Conservation (phyloP, 2,797 vertebrate genomes). For the Brachyrhaphis roseni region DNA sequence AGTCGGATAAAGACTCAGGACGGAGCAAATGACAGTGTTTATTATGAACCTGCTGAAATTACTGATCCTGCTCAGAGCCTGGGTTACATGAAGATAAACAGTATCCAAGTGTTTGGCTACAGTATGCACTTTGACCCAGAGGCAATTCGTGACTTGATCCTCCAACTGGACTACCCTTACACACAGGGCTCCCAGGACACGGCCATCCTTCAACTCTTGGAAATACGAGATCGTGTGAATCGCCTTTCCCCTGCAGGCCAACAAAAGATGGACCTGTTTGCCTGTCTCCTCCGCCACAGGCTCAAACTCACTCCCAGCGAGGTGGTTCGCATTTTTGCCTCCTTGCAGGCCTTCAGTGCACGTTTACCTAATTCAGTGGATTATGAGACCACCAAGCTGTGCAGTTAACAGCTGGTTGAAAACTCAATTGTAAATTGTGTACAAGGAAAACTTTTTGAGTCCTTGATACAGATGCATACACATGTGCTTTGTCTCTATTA, state of each 20-base stretch:
- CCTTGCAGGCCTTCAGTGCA: slow-evolving; percentile 92
- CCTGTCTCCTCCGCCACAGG: slow-evolving; percentile 93
- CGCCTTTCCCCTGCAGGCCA: slow-evolving; percentile 92
- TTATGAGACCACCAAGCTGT: slow-evolving; percentile 96
- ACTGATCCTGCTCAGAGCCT: slow-evolving; percentile 91
- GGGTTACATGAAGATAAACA: slow-evolving; percentile 98
- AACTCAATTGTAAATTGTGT: slow-evolving; percentile 21
- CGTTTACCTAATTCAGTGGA: slow-evolving; percentile 94
- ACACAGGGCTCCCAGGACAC: slow-evolving; percentile 97
- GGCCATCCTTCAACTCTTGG: slow-evolving; percentile 92
- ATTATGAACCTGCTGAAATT: slow-evolving; percentile 93
- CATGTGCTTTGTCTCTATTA: slow-evolving; percentile 44
- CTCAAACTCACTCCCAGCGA: slow-evolving; percentile 95
- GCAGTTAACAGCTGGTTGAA: slow-evolving; percentile 88
- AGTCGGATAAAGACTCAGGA: slow-evolving; percentile 90
- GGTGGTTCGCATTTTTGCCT: slow-evolving; percentile 92
- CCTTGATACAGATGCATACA: slow-evolving; percentile 31
- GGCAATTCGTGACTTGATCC: slow-evolving; percentile 94
- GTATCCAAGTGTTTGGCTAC: slow-evolving; percentile 97
- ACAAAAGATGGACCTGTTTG: slow-evolving; percentile 92
- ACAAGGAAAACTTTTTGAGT: slow-evolving; percentile 25
- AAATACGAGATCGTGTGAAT: slow-evolving; percentile 95
- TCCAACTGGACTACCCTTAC: slow-evolving; percentile 97
- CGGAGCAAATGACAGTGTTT: slow-evolving; percentile 87
- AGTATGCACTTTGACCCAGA: slow-evolving; percentile 99